A percentile compares a stretch with the other conserved stretches of the same genome.
Conservation (phyloP, 2,888 invertebrate genomes). For the Cerceris rybyensis region DNA sequence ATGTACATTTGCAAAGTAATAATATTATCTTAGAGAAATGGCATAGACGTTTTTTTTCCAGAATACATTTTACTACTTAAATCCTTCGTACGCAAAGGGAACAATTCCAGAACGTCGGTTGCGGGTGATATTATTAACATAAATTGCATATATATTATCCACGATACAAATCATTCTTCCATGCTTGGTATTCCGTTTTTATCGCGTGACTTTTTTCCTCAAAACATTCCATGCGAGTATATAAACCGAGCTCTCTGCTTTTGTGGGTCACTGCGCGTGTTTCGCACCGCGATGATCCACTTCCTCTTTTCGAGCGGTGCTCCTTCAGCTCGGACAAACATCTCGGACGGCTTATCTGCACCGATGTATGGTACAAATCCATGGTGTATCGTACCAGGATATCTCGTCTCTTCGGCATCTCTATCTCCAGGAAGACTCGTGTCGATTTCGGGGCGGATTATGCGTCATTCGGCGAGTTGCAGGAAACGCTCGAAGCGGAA, state of each 20-base stretch:
- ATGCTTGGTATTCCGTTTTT: constrained; percentile 6
- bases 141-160: neutral
- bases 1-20: too few relatives aligned
- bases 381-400: constrained; percentile 33
- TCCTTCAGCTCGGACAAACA: constrained; percentile 7
- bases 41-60: too few relatives aligned
- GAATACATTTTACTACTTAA: too few relatives aligned
- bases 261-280: too few relatives aligned
- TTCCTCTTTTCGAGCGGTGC: constrained; percentile 30
- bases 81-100: too few relatives aligned
- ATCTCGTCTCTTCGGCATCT: constrained; percentile 30
- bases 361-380: constrained; percentile 43
- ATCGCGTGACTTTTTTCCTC: neutral
- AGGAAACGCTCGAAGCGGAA: constrained; percentile 56
- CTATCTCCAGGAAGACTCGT: constrained; percentile 36
- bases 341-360: neutral
- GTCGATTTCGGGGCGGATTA: constrained; percentile 48
- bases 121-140: neutral
- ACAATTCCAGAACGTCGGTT: too few relatives aligned
- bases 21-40: too few relatives aligned
- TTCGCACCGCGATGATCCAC: neutral
- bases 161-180: neutral
- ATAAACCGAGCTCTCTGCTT: too few relatives aligned
- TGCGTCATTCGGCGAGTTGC: constrained; percentile 54
- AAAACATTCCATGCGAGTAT: neutral